Base-by-base conservation (phyloP, 1,140 invertebrate species). In the Ladona fulva region DNA sequence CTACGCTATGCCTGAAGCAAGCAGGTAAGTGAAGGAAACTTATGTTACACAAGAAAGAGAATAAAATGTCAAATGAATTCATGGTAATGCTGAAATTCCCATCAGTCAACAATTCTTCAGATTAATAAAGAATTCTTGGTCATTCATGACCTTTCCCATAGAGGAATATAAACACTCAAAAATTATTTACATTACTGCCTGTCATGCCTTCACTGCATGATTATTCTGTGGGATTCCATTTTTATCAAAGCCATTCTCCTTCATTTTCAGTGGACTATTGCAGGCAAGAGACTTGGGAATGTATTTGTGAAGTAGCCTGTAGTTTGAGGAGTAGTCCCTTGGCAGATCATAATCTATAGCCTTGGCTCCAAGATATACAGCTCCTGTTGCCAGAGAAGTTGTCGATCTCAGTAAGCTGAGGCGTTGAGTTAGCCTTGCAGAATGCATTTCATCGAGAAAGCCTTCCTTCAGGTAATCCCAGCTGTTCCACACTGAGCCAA, bases 401-500 rank as follows among this genome's bases (percentile, higher is more conserved):
- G 86, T 92, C 19, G 95, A 85, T 75, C 83, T 84, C 8, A 93
- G 80, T 6, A 96, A 84, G 24, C 89, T 90, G 14, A 95, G 85
- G 24, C 74, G 74, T 10, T 77, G 52, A 25, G 73, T 76, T 24
- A 74, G 14, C 76, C 84, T 84, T 75, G 80, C 82, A 82, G 78
- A 79, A n/a, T 87, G 80, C 11, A 95, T 84, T 77, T 90, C 86
- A 0, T 85, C 80, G 0, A 89, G 81, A 80, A 94, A 93, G 44
- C 94, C 94, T 14, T 89, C 83, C 82, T 93, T 87, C 76, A 99
- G 82, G 0, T 93, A 87, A 0, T 90, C 82, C 96, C 96, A 99
- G 80, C 95, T 97, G 80, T 95, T 92, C 93, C 96, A 99, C 0
- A 99, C 96, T 0, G 96, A 98, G 0, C 97, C 97, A 0, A 98